Conservation (phyloP, 2,797 vertebrate species). For the Cercopithecus petaurista region DNA sequence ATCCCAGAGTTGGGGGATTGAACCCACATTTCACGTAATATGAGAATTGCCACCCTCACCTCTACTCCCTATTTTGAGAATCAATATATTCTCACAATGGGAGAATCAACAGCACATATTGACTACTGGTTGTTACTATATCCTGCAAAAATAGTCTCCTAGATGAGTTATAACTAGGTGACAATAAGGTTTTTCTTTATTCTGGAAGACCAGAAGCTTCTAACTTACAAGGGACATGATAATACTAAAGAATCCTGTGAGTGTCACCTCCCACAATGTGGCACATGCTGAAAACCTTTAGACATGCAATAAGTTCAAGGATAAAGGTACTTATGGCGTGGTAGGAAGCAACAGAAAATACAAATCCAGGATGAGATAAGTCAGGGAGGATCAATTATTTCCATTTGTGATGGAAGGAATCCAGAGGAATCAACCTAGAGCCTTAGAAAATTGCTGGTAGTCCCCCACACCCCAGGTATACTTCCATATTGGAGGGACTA, state of each 20-base stretch:
- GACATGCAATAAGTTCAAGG: background rate
- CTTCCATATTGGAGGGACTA: background rate
- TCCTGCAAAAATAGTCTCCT: background rate
- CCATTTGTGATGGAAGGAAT: background rate
- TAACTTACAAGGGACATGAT: background rate
- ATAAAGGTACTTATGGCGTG: background rate
- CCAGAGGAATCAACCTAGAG: background rate
- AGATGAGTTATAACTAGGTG: background rate
- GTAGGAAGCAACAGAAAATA: background rate
- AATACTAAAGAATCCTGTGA: background rate
- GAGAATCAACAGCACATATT: background rate
- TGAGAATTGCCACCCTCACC: background rate
- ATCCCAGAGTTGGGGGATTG: background rate
- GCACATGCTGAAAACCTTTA: background rate
- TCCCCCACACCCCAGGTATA: fast-evolving
- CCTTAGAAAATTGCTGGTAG: background rate
- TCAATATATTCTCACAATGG: background rate
- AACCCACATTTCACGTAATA: background rate
- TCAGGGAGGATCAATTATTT: background rate
- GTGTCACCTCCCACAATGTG: background rate
- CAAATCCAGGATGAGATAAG: background rate
- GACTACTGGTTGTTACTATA: background rate
- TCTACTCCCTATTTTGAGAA: background rate
- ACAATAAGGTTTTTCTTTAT: background rate
- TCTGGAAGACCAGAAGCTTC: background rate